Percentiles rank a stretch among this genome's conserved stretches.
phyloP scores from a whole-genome alignment of 2,113 vertebrate genomes.

The Sander lucioperca region DNA sequence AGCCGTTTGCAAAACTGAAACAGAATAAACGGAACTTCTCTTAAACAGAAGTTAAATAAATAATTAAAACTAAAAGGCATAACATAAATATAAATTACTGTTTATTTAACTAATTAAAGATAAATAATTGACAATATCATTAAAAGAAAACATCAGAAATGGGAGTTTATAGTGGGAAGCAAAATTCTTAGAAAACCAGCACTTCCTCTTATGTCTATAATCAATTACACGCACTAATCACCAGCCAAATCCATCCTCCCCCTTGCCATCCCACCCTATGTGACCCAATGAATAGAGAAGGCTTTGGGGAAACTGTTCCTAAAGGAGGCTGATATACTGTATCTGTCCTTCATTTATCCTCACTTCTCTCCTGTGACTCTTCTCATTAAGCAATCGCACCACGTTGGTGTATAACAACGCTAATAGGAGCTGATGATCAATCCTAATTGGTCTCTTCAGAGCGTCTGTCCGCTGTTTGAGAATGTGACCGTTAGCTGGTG shows the following conservation, averaged over 20 bases:
- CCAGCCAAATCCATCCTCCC: neutral
- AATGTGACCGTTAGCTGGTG: constrained; percentile 68
- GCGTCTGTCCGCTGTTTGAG: constrained; percentile 64
- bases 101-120: no score
- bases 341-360: constrained; percentile 58
- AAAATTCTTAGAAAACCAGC: neutral
- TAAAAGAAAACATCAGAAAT: no score
- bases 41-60: neutral
- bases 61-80: neutral
- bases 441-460: constrained; percentile 86
- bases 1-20: neutral
- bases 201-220: neutral
- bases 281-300: constrained; percentile 19
- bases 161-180: neutral
- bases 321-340: constrained; percentile 19
- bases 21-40: neutral
- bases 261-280: neutral
- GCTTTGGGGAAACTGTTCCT: constrained; percentile 41
- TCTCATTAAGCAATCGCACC: constrained; percentile 68
- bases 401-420: constrained; percentile 64
- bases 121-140: no score
- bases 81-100: neutral
- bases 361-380: constrained; percentile 46
- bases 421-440: constrained; percentile 83
- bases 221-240: neutral